Percentiles rank a stretch among this genome's conserved stretches.
phyloP scores from a whole-genome alignment of 1,140 invertebrate genomes.

The Lordiphosa stackelbergi region DNA sequence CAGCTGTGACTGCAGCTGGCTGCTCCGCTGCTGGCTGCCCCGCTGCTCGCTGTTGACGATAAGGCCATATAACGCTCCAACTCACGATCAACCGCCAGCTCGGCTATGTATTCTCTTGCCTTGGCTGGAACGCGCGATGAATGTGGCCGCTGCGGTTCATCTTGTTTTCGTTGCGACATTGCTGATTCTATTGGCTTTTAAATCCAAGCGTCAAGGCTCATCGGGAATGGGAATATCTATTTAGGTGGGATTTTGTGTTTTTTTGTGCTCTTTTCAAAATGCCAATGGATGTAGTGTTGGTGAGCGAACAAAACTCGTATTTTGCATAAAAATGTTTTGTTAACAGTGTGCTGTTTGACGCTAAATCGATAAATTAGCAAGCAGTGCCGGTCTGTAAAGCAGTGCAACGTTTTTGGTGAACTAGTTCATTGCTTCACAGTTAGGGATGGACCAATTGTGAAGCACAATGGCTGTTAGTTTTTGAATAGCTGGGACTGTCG shows the following conservation, averaged over 20 bases:
- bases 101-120: slow-evolving; percentile 28
- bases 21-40: slow-evolving; percentile 19
- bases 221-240: background rate
- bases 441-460: background rate
- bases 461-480: background rate
- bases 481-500: background rate
- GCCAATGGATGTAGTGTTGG: slow-evolving; percentile 2
- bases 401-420: too few relatives aligned
- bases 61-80: slow-evolving; percentile 42
- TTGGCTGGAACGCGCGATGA: slow-evolving; percentile 32
- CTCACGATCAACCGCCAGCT: slow-evolving; percentile 35
- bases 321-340: too few relatives aligned
- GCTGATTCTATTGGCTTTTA: too few relatives aligned
- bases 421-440: too few relatives aligned
- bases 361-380: too few relatives aligned
- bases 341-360: too few relatives aligned
- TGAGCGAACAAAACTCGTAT: background rate
- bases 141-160: background rate
- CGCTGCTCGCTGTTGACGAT: slow-evolving; percentile 35
- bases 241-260: background rate
- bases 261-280: slow-evolving; percentile 5
- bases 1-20: slow-evolving; percentile 30
- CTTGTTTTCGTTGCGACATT: slow-evolving; percentile 15
- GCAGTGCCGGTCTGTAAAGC: too few relatives aligned
- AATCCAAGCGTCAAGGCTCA: background rate